These are phyloP conservation scores for Dendrocopos noguchii DNA, from an alignment of 2,113 vertebrate genomes.

Conservation along the genomic window DNA sequence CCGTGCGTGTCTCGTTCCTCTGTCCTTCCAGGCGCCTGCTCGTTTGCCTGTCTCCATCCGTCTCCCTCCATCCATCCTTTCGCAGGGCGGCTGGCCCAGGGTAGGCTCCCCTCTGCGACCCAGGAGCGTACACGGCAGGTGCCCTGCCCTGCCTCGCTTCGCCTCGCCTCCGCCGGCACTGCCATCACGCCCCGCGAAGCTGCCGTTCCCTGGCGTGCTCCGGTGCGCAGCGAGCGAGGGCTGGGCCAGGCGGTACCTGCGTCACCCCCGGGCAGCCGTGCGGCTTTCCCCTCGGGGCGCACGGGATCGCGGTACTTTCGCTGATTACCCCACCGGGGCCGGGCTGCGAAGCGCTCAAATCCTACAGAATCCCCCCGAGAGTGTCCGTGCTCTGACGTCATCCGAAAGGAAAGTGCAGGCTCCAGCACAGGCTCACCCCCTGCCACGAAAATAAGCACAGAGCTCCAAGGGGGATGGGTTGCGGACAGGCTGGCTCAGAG, in stretches of 20 bases:
- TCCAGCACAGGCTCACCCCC: not conserved
- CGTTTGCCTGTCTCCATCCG: too few species aligned
- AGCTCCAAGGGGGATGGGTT: accelerated
- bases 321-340: not conserved
- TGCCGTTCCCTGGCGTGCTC: accelerated
- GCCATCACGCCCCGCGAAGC: too few species aligned
- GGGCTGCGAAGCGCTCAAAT: not conserved
- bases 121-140: not conserved
- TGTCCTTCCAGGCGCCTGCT: too few species aligned
- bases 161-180: not conserved
- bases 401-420: accelerated
- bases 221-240: too few species aligned
- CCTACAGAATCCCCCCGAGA: accelerated
- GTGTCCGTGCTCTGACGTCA: accelerated
- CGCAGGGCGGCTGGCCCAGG: not conserved
- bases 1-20: too few species aligned
- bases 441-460: too few species aligned
- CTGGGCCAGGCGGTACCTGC: accelerated
- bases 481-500: not conserved
- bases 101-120: not conserved
- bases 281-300: accelerated
- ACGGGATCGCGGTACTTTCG: accelerated
- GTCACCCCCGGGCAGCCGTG: not conserved
- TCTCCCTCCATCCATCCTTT: too few species aligned
- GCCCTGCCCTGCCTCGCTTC: not conserved